Percentiles rank a stretch among this genome's conserved stretches.
Conservation (phyloP, 2,888 invertebrate genomes). For the Drosophila paranaensis region DNA sequence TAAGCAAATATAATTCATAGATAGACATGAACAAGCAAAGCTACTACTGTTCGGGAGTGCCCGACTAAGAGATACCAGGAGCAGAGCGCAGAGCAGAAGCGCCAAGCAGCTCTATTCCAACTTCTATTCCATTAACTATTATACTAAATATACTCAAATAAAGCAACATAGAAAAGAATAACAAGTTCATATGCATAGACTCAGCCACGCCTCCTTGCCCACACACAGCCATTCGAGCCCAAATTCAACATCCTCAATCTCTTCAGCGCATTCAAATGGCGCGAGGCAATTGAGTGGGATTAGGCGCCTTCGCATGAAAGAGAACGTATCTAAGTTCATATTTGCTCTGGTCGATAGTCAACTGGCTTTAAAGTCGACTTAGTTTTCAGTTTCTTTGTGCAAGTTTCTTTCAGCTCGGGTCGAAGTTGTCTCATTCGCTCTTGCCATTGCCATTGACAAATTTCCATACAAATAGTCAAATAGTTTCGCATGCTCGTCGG, state of each 20-base stretch:
- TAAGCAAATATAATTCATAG: no score
- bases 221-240: background rate
- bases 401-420: background rate
- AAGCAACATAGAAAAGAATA: no score
- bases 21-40: no score
- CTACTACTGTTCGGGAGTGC: no score
- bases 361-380: slow-evolving; percentile 2
- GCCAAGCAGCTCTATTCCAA: no score
- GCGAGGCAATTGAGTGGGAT: background rate
- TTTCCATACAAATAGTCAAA: slow-evolving; percentile 9
- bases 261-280: background rate
- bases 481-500: slow-evolving; percentile 5
- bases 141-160: no score
- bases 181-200: no score
- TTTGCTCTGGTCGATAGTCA: background rate
- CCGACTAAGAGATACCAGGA: no score
- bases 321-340: background rate
- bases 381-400: background rate
- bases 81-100: no score
- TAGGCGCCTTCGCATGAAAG: background rate
- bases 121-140: no score
- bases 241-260: background rate
- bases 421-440: background rate
- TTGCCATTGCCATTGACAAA: slow-evolving; percentile 5
- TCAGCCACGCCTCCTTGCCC: no score